These are phyloP conservation scores for Nymphalis c-album DNA, from an alignment of 2,888 invertebrate species.

Conservation along the genomic window DNA sequence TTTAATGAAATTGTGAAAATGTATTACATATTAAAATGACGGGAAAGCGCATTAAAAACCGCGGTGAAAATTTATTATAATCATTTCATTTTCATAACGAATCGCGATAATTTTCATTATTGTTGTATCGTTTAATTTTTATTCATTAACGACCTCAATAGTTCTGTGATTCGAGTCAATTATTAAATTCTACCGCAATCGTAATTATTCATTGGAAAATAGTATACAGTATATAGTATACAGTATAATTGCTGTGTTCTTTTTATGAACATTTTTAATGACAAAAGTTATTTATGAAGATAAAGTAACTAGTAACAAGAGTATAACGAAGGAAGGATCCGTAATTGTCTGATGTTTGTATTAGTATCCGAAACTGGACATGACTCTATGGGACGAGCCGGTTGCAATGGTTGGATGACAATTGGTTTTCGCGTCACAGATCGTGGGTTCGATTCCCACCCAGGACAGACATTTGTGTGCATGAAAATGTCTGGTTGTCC, in stretches of 20 bases:
- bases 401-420: too few relatives aligned
- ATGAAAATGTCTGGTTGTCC: too few relatives aligned
- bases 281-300: too few relatives aligned
- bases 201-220: conserved; percentile 6
- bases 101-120: conserved; percentile 15
- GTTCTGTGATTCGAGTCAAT: conserved; percentile 10
- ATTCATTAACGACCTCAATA: conserved; percentile 12
- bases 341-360: too few relatives aligned
- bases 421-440: too few relatives aligned
- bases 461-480: too few relatives aligned
- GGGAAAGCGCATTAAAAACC: conserved; percentile 20
- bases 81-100: conserved; percentile 21
- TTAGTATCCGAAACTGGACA: too few relatives aligned
- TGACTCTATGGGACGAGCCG: too few relatives aligned
- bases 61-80: conserved; percentile 21
- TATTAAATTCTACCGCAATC: conserved; percentile 8
- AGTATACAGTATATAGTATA: neutral
- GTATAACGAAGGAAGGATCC: too few relatives aligned
- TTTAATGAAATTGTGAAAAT: conserved; percentile 14
- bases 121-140: conserved; percentile 17
- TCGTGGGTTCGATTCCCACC: too few relatives aligned
- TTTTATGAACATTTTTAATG: neutral
- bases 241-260: neutral
- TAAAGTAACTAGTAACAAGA: too few relatives aligned
- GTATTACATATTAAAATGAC: conserved; percentile 17